A percentile compares a stretch with the other conserved stretches of the same genome.
phyloP scores from a whole-genome alignment of 64 coral and sea anemone genomes.

The Cladopsammia gracilis region DNA sequence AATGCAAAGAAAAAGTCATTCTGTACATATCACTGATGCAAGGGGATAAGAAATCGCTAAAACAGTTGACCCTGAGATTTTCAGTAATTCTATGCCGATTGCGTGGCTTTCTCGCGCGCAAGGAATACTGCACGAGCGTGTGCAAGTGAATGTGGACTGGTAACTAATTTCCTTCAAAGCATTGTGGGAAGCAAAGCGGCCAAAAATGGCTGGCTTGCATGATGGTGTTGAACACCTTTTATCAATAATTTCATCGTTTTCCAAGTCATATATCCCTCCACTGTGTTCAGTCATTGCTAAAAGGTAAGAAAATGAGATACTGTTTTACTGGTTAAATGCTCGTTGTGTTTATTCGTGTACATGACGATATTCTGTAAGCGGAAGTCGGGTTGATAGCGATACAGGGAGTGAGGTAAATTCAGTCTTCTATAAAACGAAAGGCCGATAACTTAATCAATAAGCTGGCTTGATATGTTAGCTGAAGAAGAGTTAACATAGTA shows the following conservation, averaged over 20 bases:
- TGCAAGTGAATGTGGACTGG: neutral
- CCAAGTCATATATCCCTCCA: slow-evolving; percentile 51
- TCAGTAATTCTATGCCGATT: too few species aligned
- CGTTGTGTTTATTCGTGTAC: neutral
- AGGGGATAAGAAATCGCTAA: too few species aligned
- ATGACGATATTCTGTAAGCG: neutral
- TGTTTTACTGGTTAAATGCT: neutral
- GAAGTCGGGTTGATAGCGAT: neutral
- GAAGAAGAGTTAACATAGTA: too few species aligned
- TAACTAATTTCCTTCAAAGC: neutral
- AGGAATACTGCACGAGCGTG: too few species aligned
- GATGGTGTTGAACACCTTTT: slow-evolving; percentile 69
- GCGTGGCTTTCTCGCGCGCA: too few species aligned
- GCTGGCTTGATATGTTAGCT: too few species aligned
- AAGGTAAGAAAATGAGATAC: slow-evolving; percentile 31
- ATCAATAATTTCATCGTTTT: slow-evolving; percentile 52
- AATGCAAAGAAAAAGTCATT: too few species aligned
- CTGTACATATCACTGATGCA: too few species aligned
- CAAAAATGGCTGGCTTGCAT: slow-evolving; percentile 81
- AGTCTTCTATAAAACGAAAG: too few species aligned
- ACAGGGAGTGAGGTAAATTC: neutral
- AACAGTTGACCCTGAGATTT: too few species aligned
- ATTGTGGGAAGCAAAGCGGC: slow-evolving; percentile 34
- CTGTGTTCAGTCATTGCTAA: slow-evolving; percentile 69
- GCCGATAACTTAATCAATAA: too few species aligned